These are phyloP conservation scores for Rhyzopertha dominica DNA, from an alignment of 1,140 invertebrate species.

Conservation along the genomic window DNA sequence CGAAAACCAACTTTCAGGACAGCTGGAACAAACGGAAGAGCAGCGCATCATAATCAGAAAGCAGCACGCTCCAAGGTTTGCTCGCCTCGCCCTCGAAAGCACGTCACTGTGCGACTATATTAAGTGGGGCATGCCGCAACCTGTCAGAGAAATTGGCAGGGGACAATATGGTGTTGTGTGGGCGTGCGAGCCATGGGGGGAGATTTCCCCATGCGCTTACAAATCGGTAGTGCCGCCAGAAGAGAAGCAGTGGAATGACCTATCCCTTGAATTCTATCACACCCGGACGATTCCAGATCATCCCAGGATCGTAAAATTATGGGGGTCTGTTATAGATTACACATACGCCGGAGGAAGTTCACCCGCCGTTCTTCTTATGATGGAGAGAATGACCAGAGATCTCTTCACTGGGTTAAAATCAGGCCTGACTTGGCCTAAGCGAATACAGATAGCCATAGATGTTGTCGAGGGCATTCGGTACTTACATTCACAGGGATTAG, in stretches of 20 bases:
- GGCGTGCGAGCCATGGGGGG: constrained; percentile 75
- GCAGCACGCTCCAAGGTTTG: constrained; percentile 72
- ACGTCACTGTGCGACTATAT: constrained; percentile 78
- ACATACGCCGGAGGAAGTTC: constrained; percentile 60
- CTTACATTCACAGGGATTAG: constrained; percentile 80
- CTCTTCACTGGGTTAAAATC: constrained; percentile 74
- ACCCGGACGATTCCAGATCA: constrained; percentile 80
- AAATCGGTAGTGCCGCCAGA: constrained; percentile 89
- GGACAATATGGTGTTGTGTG: constrained; percentile 94
- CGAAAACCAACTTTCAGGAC: constrained; percentile 63
- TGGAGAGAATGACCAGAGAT: constrained; percentile 68
- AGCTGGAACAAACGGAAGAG: constrained; percentile 78
- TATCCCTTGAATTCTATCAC: constrained; percentile 89
- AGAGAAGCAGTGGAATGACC: constrained; percentile 86
- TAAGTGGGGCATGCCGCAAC: constrained; percentile 70
- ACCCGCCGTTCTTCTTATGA: constrained; percentile 77
- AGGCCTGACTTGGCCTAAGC: constrained; percentile 61
- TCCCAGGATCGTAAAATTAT: constrained; percentile 72
- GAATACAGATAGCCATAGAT: constrained; percentile 75
- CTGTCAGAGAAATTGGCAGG: constrained; percentile 77
- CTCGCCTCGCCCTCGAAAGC: constrained; percentile 78
- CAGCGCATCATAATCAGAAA: constrained; percentile 72
- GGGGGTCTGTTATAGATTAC: constrained; percentile 81
- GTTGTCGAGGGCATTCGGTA: constrained; percentile 81
- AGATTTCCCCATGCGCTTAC: constrained; percentile 70